Evolutionary conservation across 1,140 invertebrate genomes (phyloP), one percentile per base, ranked within the genome.

Genomic region (Euschistus heros): DNA sequence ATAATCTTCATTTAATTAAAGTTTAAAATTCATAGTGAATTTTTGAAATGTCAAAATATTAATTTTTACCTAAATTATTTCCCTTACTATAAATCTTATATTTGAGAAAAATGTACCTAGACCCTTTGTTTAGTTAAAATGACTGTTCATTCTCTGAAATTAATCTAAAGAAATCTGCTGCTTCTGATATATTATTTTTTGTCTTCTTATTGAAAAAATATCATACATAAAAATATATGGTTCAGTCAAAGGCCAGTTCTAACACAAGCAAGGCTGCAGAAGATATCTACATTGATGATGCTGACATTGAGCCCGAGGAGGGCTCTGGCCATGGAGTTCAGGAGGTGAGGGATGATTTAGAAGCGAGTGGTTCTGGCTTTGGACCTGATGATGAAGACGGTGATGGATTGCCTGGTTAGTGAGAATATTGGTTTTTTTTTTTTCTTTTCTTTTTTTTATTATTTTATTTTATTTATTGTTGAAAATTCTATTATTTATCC

Each of bases 321-420:
- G 79, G 79, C 15, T 80, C 79, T 42, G 54, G 54, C 20, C 26
- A 57, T 27, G 79, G 79, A 63, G 74, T 74, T 60, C 75, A 73
- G 47, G 71, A 82, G 73, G 75, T 79, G 67, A 78, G 80, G 65
- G 80, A 82, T 74, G 84, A 86, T 69, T 76, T 84, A 61, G 83
- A 86, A 75, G 82, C 83, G 62, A 85, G 83, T 70, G 84, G 84
- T 68, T 86, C 84, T 71, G 84, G 84, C 27, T 80, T 81, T 74
- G 84, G 84, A 66, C 84, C 84, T 54, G 82, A 84, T 72, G 84
- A 85, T 75, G 84, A 86, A 69, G 83, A 85, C 72, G 77, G 75
- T 4, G 75, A 78, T 42, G 77, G 74, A 55, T 44, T 46, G 50
- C 18, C 54, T 24, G 27, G 62, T 64, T 27, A 46, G 24, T n/a